A percentile compares a stretch with the other conserved stretches of the same genome.
Conservation (phyloP, 2,113 vertebrate species). For the Petrocephalus microphthalmus region DNA sequence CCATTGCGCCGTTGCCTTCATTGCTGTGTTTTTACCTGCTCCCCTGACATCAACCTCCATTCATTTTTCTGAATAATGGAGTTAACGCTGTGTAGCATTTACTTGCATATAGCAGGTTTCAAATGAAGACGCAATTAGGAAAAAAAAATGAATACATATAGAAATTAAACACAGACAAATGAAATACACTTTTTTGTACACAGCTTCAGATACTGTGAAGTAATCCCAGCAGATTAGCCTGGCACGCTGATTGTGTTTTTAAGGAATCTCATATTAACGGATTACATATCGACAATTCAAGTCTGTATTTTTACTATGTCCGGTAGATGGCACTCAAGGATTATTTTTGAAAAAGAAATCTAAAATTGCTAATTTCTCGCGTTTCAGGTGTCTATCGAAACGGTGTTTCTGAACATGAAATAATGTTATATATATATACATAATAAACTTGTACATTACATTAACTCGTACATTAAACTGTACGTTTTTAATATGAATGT, state of each 20-base stretch:
- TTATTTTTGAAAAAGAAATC: constrained; percentile 27
- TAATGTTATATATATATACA: neutral
- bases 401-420: neutral
- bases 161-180: neutral
- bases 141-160: neutral
- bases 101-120: neutral
- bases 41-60: neutral
- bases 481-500: neutral
- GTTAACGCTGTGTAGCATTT: neutral
- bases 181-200: neutral
- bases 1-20: neutral
- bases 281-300: neutral
- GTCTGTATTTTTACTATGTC: neutral
- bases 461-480: neutral
- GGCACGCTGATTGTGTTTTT: neutral
- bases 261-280: neutral
- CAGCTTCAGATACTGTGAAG: neutral
- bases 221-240: neutral
- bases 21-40: neutral
- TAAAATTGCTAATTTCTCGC: neutral
- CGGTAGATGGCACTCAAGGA: constrained; percentile 52
- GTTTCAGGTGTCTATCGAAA: neutral
- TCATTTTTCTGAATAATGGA: neutral
- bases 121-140: neutral
- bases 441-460: no score